These are phyloP conservation scores for Capitella teleta DNA, from an alignment of 1,140 invertebrate species.

Conservation along the genomic window DNA sequence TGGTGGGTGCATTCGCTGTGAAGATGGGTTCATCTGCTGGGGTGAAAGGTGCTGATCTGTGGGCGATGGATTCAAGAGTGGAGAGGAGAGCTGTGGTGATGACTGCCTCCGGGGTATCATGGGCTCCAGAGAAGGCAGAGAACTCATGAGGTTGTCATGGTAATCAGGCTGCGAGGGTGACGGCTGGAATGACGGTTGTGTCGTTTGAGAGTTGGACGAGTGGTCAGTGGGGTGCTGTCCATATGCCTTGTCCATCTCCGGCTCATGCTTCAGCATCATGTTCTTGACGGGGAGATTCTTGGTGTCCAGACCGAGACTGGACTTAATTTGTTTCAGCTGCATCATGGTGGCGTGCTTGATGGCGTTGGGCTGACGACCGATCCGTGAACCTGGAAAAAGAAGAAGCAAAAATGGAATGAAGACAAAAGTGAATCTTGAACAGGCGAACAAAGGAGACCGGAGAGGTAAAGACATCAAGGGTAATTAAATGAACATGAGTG, in stretches of 20 bases:
- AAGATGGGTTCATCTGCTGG: too few relatives aligned
- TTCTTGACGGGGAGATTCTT: background rate
- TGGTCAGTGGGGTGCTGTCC: background rate
- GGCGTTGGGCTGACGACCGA: conserved; percentile 35
- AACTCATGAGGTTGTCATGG: background rate
- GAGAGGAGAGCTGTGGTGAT: background rate
- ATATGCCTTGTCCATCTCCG: background rate
- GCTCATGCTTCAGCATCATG: background rate
- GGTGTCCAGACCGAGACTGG: background rate
- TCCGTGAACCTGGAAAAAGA: conserved; percentile 32
- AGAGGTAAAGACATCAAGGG: too few relatives aligned
- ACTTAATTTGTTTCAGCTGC: conserved; percentile 22
- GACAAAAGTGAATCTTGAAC: too few relatives aligned
- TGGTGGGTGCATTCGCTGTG: too few relatives aligned
- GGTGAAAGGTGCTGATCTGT: too few relatives aligned
- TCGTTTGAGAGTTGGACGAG: background rate
- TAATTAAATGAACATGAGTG: too few relatives aligned
- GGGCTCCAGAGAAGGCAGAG: background rate
- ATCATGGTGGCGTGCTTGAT: conserved; percentile 31
- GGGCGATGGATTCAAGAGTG: too few relatives aligned
- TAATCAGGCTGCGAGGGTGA: background rate
- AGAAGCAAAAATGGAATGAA: too few relatives aligned
- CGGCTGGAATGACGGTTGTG: background rate
- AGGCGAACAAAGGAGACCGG: too few relatives aligned
- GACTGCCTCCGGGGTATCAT: background rate